Conservation (phyloP, 2,797 vertebrate species). For the Rhincodon typus region DNA sequence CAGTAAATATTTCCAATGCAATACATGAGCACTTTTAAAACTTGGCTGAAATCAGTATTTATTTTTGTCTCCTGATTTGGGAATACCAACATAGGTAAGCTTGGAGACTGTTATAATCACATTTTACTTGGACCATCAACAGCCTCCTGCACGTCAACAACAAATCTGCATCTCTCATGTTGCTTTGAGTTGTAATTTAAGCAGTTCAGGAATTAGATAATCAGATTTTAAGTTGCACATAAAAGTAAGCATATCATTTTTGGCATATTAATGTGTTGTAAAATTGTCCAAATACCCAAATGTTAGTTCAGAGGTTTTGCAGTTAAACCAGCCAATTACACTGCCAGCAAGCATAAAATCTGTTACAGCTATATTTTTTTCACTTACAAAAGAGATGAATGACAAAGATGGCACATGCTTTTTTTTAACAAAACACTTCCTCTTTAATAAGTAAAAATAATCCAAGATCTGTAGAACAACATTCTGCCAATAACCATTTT, state of each 20-base stretch:
- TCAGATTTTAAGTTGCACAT: background rate
- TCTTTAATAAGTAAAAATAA: background rate
- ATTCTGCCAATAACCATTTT: background rate
- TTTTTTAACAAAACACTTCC: background rate
- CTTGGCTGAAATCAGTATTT: background rate
- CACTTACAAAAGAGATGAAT: background rate
- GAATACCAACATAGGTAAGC: background rate
- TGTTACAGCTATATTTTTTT: background rate
- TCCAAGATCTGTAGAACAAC: background rate
- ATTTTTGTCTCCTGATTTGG: background rate
- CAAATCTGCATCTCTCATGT: background rate
- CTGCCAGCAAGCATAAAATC: background rate
- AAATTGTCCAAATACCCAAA: background rate
- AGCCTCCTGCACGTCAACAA: background rate
- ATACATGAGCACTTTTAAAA: background rate
- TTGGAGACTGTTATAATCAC: background rate
- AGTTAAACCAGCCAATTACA: background rate
- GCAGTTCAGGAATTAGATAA: background rate
- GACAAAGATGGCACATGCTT: background rate
- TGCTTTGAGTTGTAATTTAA: background rate
- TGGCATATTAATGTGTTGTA: background rate
- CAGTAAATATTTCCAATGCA: background rate
- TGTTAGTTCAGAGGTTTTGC: background rate
- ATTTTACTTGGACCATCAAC: background rate
- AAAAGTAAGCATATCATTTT: background rate